A percentile compares a stretch with the other conserved stretches of the same genome.
These are phyloP conservation scores for Channa argus DNA, from an alignment of 2,113 vertebrate genomes.

Conservation along the genomic window DNA sequence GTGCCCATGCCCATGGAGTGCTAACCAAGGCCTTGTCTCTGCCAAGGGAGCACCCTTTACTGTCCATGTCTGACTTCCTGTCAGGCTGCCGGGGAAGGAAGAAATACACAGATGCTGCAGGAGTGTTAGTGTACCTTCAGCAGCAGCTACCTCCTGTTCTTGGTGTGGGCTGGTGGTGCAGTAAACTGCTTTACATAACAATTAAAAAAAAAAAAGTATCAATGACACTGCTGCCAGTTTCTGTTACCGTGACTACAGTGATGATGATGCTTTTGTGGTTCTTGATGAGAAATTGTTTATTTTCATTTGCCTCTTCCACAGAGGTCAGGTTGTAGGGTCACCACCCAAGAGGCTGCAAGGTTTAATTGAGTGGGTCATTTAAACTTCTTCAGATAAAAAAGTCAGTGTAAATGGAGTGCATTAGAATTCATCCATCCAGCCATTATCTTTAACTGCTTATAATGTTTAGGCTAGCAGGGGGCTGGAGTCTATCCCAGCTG, in stretches of 20 bases:
- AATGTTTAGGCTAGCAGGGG: too few species aligned
- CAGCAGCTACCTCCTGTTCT: constrained; percentile 11
- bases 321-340: constrained; percentile 25
- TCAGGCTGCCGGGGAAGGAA: constrained; percentile 54
- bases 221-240: constrained; percentile 1
- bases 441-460: too few species aligned
- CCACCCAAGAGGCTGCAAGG: background rate
- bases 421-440: background rate
- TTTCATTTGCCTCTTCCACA: background rate
- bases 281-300: background rate
- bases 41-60: constrained; percentile 72
- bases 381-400: constrained; percentile 3
- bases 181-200: constrained; percentile 9
- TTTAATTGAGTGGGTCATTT: constrained; percentile 3
- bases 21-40: constrained; percentile 65
- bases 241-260: constrained; percentile 12
- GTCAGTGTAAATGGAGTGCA: background rate
- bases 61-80: constrained; percentile 76
- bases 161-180: constrained; percentile 8
- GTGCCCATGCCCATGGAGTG: constrained; percentile 77
- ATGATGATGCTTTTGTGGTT: constrained; percentile 16
- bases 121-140: constrained; percentile 33
- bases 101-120: constrained; percentile 48
- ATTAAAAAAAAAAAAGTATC: background rate
- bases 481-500: too few species aligned